Conservation (phyloP, 2,113 vertebrate genomes). For the Dasyornis broadbenti region DNA sequence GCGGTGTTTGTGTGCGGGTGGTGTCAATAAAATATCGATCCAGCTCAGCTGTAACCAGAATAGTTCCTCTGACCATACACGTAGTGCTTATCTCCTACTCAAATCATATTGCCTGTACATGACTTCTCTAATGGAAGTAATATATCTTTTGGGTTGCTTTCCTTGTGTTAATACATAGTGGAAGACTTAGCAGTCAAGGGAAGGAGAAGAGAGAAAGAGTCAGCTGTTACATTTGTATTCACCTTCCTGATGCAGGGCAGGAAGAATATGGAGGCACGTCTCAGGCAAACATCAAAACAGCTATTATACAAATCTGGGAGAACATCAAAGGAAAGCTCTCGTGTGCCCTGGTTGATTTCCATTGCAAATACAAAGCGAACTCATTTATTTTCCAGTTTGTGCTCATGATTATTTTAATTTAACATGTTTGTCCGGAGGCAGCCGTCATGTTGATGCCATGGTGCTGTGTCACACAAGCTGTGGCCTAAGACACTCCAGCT, state of each 20-base stretch:
- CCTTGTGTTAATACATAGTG: not conserved
- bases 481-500: not conserved
- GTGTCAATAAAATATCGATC: not conserved
- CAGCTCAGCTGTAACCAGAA: not conserved
- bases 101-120: not conserved
- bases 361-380: conserved; percentile 41
- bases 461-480: conserved; percentile 23
- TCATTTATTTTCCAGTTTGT: conserved; percentile 33
- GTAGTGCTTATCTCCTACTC: not conserved
- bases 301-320: not conserved
- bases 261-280: not conserved
- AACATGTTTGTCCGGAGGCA: not conserved
- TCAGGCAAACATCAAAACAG: conserved; percentile 33
- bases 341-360: not conserved
- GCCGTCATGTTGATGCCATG: not conserved
- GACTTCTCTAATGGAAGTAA: not conserved
- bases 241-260: not conserved
- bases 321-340: conserved; percentile 38
- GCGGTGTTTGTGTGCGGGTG: not conserved
- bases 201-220: not conserved
- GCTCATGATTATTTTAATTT: conserved; percentile 47
- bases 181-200: not conserved
- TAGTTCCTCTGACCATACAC: not conserved
- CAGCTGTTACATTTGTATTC: not conserved
- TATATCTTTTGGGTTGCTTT: not conserved